These are phyloP conservation scores for Sinella curviseta DNA, from an alignment of 1,140 invertebrate species.

Conservation along the genomic window DNA sequence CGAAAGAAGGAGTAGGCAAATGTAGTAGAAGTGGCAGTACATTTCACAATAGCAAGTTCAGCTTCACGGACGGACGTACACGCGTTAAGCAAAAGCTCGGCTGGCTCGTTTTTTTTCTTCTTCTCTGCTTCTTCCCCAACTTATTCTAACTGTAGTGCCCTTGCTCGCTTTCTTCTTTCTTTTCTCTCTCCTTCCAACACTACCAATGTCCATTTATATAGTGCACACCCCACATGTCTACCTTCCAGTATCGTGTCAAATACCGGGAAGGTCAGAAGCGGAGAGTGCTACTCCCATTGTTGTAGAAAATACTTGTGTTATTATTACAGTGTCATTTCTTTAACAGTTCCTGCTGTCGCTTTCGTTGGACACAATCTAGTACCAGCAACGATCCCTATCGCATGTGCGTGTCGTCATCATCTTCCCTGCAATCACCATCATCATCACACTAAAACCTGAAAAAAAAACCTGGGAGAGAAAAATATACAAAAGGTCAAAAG, in stretches of 20 bases:
- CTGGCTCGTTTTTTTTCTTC: too few species aligned
- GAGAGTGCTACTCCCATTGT: conserved; percentile 19
- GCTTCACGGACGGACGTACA: too few species aligned
- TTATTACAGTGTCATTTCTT: neutral
- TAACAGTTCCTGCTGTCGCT: neutral
- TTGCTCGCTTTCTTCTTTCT: too few species aligned
- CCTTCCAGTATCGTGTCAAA: conserved; percentile 13
- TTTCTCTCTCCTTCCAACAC: neutral
- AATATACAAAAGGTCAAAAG: neutral
- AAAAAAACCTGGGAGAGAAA: neutral
- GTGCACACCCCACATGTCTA: neutral
- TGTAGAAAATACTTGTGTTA: neutral
- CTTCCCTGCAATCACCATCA: neutral
- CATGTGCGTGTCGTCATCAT: neutral
- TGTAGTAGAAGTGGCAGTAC: too few species aligned
- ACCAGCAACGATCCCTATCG: neutral
- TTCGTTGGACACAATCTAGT: neutral
- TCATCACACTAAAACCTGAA: neutral
- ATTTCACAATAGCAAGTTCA: too few species aligned
- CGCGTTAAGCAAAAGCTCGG: too few species aligned
- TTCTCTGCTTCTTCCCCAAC: too few species aligned
- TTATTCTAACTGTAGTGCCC: too few species aligned
- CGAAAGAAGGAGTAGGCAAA: too few species aligned
- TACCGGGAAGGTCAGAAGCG: conserved; percentile 11
- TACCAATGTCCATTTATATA: neutral